These are phyloP conservation scores for Macaria liturata DNA, from an alignment of 2,888 invertebrate genomes.

Conservation along the genomic window DNA sequence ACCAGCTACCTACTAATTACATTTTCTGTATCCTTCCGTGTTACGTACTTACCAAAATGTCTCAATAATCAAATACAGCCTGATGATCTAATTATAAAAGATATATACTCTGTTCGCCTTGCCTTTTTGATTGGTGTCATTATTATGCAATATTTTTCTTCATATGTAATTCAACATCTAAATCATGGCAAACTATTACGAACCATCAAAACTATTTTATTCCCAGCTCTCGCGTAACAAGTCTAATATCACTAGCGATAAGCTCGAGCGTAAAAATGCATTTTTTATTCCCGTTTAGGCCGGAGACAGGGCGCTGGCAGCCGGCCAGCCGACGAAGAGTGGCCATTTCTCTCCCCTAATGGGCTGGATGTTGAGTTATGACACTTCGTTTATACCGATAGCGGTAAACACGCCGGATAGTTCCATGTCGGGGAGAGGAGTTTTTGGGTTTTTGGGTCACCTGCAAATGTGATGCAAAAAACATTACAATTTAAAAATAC, in stretches of 20 bases:
- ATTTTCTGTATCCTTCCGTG: too few species aligned
- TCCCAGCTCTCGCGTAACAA: slow-evolving; percentile 14
- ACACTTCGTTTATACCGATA: slow-evolving; percentile 56
- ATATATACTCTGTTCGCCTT: too few species aligned
- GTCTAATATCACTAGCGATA: slow-evolving; percentile 35
- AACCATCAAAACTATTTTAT: slow-evolving; percentile 2
- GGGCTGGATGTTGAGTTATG: slow-evolving; percentile 63
- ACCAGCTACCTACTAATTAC: too few species aligned
- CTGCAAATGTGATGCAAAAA: slow-evolving; percentile 2
- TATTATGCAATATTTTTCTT: too few species aligned
- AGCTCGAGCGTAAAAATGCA: slow-evolving; percentile 41
- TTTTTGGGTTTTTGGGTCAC: slow-evolving; percentile 7
- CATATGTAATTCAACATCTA: background rate
- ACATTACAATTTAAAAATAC: too few species aligned
- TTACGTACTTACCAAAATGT: too few species aligned
- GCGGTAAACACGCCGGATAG: slow-evolving; percentile 42
- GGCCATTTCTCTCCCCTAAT: slow-evolving; percentile 62
- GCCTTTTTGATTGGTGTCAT: too few species aligned
- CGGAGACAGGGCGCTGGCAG: slow-evolving; percentile 45
- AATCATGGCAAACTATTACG: background rate
- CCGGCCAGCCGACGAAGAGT: slow-evolving; percentile 47
- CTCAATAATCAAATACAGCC: too few species aligned
- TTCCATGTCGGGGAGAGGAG: slow-evolving; percentile 33
- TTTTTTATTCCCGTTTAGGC: slow-evolving; percentile 46
- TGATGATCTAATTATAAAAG: too few species aligned